Percentiles rank a stretch among this genome's conserved stretches.
These are phyloP conservation scores for Aeoliscus strigatus DNA, from an alignment of 2,797 vertebrate genomes.

Conservation along the genomic window DNA sequence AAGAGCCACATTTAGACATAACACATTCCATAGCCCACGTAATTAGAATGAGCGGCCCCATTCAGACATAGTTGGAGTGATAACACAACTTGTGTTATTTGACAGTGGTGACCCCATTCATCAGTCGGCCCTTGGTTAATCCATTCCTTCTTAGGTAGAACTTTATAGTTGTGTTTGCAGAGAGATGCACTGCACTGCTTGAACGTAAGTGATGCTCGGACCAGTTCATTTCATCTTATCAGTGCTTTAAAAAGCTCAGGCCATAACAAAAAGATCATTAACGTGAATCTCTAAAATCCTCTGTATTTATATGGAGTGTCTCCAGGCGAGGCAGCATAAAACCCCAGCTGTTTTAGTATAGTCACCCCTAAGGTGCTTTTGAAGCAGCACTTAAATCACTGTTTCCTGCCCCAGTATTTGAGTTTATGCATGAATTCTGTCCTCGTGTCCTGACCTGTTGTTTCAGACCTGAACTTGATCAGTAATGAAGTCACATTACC, in stretches of 20 bases:
- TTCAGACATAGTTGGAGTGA: too few species aligned
- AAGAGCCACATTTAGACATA: too few species aligned
- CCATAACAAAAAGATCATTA: constrained; percentile 37
- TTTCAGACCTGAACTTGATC: not conserved
- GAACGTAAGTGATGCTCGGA: constrained; percentile 30
- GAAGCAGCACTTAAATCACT: constrained; percentile 28
- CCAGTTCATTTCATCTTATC: constrained; percentile 37
- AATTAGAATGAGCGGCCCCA: too few species aligned
- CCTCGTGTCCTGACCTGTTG: constrained; percentile 4
- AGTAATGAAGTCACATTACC: too few species aligned
- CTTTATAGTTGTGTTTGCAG: constrained; percentile 32
- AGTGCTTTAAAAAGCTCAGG: too few species aligned
- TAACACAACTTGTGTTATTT: too few species aligned
- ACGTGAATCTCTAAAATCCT: constrained; percentile 32
- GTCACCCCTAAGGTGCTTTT: constrained; percentile 39
- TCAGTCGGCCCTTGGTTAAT: too few species aligned
- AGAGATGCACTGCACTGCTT: not conserved
- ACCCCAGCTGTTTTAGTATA: constrained; percentile 42
- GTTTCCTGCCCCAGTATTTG: constrained; percentile 34
- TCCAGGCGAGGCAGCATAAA: constrained; percentile 32
- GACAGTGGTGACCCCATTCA: too few species aligned
- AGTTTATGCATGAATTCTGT: constrained; percentile 28
- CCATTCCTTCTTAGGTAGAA: too few species aligned
- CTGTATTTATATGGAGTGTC: constrained; percentile 30
- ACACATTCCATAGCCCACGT: too few species aligned